phyloP scores from a whole-genome alignment of 2,888 invertebrate species.

The Theretra japonica region DNA sequence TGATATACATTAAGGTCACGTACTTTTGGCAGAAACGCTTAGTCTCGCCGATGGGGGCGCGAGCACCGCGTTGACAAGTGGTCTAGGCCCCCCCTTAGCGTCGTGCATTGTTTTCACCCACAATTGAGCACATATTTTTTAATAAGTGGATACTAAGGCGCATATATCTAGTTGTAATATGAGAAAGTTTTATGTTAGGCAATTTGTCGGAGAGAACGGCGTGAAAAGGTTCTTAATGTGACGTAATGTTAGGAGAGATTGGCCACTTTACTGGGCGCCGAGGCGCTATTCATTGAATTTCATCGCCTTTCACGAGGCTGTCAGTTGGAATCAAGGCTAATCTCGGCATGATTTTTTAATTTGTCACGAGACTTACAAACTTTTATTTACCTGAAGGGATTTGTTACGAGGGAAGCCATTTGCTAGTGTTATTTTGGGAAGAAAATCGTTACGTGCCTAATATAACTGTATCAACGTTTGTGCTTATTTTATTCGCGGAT shows the following conservation, averaged over 20 bases:
- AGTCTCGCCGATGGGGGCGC: slow-evolving; percentile 61
- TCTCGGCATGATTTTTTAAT: slow-evolving; percentile 50
- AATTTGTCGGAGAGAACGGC: slow-evolving; percentile 1
- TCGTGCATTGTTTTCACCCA: slow-evolving; percentile 38
- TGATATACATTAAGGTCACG: slow-evolving; percentile 85
- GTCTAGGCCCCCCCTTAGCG: slow-evolving; percentile 48
- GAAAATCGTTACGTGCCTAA: no score
- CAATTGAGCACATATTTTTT: slow-evolving; percentile 3
- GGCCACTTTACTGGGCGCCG: slow-evolving; percentile 58
- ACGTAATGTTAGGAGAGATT: slow-evolving; percentile 63
- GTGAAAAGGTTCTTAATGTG: slow-evolving; percentile 55
- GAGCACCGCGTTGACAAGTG: slow-evolving; percentile 65
- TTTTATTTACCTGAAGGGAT: background rate
- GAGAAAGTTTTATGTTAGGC: slow-evolving; percentile 19
- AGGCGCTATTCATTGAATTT: slow-evolving; percentile 64
- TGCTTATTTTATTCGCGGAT: no score
- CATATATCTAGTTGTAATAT: slow-evolving; percentile 17
- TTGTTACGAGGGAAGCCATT: background rate
- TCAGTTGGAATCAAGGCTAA: slow-evolving; percentile 59
- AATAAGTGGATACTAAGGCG: background rate
- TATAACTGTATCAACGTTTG: no score
- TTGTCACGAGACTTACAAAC: slow-evolving; percentile 25
- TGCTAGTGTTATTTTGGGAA: no score
- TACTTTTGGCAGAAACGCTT: slow-evolving; percentile 79
- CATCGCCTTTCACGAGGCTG: slow-evolving; percentile 58